Percentiles rank a stretch among this genome's conserved stretches.
phyloP scores from a whole-genome alignment of 2,888 invertebrate species.

The Seira sanloemensis region DNA sequence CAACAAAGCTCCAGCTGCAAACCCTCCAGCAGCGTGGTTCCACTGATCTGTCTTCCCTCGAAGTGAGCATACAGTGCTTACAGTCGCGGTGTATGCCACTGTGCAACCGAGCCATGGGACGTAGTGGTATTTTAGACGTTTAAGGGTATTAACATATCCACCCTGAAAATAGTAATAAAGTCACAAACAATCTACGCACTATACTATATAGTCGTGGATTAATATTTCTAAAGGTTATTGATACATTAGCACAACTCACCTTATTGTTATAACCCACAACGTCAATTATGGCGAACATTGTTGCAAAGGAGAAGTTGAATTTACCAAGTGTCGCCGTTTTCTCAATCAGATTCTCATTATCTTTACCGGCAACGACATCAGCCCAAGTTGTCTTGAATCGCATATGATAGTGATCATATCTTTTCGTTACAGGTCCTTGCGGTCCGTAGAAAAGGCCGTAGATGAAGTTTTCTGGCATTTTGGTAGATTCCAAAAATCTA shows the following conservation, averaged over 20 bases:
- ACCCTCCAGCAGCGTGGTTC: constrained; percentile 67
- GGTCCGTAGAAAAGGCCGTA: constrained; percentile 26
- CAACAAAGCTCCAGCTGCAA: constrained; percentile 55
- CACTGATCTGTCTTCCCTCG: constrained; percentile 53
- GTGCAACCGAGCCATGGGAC: constrained; percentile 66
- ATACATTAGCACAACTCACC: no score
- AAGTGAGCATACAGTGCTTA: constrained; percentile 24
- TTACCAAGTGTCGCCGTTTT: constrained; percentile 60
- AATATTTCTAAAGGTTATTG: no score
- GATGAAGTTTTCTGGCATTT: constrained; percentile 29
- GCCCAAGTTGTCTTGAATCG: background rate
- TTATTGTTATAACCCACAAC: constrained; percentile 32
- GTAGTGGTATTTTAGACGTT: constrained; percentile 45
- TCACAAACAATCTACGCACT: no score
- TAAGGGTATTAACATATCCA: constrained; percentile 32
- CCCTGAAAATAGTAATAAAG: constrained; percentile 32
- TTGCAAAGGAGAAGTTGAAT: constrained; percentile 29
- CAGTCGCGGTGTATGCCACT: constrained; percentile 58
- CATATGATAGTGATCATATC: constrained; percentile 15
- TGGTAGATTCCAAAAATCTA: no score
- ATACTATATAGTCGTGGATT: no score
- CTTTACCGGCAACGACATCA: constrained; percentile 52
- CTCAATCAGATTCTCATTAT: constrained; percentile 61
- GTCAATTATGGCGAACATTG: constrained; percentile 31
- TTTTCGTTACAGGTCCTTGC: constrained; percentile 26